These are phyloP conservation scores for Galemys pyrenaicus DNA, from an alignment of 2,113 vertebrate species.

Conservation along the genomic window DNA sequence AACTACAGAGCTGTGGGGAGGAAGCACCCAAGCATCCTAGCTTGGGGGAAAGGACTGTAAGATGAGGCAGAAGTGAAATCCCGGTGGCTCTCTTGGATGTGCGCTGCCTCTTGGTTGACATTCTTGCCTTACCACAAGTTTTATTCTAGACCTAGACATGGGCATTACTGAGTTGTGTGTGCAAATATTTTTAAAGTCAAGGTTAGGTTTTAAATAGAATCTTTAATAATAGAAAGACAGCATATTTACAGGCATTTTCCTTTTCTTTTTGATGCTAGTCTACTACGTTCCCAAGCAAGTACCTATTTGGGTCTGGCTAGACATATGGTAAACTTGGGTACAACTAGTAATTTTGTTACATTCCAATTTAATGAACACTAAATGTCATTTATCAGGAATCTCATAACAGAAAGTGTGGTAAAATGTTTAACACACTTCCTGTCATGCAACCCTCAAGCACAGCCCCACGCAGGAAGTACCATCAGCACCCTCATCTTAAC, in stretches of 20 bases:
- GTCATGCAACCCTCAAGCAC: neutral
- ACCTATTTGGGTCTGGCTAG: neutral
- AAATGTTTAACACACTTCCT: neutral
- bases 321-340: neutral
- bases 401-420: neutral
- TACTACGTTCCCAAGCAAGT: neutral
- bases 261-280: neutral
- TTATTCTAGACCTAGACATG: neutral
- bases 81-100: neutral
- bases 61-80: neutral
- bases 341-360: neutral
- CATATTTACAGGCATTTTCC: neutral
- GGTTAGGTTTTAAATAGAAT: constrained; percentile 29
- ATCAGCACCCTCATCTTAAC: neutral
- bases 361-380: neutral
- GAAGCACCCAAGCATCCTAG: no score
- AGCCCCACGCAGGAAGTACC: neutral
- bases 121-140: neutral
- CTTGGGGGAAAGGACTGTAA: neutral
- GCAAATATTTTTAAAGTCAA: neutral
- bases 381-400: neutral
- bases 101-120: neutral
- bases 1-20: neutral
- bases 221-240: constrained; percentile 18
- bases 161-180: neutral